Percentiles rank a stretch among this genome's conserved stretches.
These are phyloP conservation scores for Heliconius congener DNA, from an alignment of 1,140 invertebrate species.

Conservation along the genomic window DNA sequence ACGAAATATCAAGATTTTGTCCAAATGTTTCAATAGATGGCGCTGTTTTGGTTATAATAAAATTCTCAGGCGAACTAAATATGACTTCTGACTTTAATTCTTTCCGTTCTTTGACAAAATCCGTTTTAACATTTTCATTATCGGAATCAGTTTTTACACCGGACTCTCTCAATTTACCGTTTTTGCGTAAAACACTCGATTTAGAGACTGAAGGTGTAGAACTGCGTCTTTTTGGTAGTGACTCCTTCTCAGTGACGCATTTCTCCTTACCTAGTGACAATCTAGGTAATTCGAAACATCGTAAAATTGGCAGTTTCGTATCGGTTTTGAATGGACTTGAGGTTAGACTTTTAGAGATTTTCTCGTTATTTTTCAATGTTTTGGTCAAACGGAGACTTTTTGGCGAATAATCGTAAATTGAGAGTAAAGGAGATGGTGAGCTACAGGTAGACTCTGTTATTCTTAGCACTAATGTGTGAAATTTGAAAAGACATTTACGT, in stretches of 20 bases:
- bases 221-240: constrained; percentile 55
- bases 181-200: constrained; percentile 42
- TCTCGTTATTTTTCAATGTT: constrained; percentile 7
- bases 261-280: constrained; percentile 37
- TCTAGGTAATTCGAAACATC: constrained; percentile 65
- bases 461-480: constrained; percentile 42
- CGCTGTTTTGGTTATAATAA: constrained; percentile 70
- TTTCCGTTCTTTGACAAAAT: neutral
- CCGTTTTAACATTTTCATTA: constrained; percentile 47
- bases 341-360: constrained; percentile 50
- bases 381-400: constrained; percentile 12
- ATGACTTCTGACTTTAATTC: constrained; percentile 48
- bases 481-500: neutral
- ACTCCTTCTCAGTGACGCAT: constrained; percentile 11
- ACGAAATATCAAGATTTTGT: constrained; percentile 55
- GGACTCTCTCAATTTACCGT: constrained; percentile 49
- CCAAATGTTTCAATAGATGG: constrained; percentile 60
- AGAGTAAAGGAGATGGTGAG: constrained; percentile 48
- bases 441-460: constrained; percentile 40
- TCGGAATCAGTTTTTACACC: constrained; percentile 65
- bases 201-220: constrained; percentile 63
- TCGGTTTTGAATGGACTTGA: constrained; percentile 59
- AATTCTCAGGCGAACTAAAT: constrained; percentile 61
- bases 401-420: constrained; percentile 47
- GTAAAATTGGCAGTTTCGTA: constrained; percentile 49